phyloP scores from a whole-genome alignment of 23 tunicate species.

The Corella eumyota region DNA sequence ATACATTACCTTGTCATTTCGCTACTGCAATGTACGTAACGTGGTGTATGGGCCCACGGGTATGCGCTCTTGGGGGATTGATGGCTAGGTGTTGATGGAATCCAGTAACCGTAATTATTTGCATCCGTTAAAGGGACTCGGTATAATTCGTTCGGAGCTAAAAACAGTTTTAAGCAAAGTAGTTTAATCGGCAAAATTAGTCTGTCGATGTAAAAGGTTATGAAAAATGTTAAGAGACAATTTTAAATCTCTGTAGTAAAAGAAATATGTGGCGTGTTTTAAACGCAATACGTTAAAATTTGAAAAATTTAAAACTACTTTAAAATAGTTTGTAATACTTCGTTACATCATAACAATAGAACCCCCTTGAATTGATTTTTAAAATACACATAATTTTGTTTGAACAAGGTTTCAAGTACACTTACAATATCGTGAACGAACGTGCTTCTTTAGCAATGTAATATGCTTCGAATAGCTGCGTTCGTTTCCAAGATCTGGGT shows the following conservation, averaged over 20 bases:
- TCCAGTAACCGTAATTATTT: conserved; percentile 67
- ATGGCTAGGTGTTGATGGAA: conserved; percentile 25
- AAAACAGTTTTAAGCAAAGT: not conserved
- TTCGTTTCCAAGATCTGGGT: conserved; percentile 73
- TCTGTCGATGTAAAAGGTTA: too few species aligned
- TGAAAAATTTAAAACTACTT: too few species aligned
- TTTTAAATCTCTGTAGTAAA: too few species aligned
- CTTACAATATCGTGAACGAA: conserved; percentile 51
- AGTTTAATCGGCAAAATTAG: too few species aligned
- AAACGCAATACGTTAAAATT: too few species aligned
- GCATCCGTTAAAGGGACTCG: conserved; percentile 60
- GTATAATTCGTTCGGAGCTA: conserved; percentile 65
- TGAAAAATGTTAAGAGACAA: too few species aligned
- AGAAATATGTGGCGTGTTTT: too few species aligned
- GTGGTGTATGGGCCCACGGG: conserved; percentile 54
- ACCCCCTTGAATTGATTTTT: too few species aligned
- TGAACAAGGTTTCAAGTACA: too few species aligned
- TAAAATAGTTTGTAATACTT: too few species aligned
- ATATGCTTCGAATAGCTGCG: conserved; percentile 77
- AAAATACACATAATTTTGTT: too few species aligned
- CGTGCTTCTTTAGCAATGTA: conserved; percentile 70
- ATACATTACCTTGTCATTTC: conserved; percentile 71
- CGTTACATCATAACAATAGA: too few species aligned
- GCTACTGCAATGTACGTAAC: conserved; percentile 56
- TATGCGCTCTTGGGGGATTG: conserved; percentile 26